phyloP scores from a whole-genome alignment of 1,140 invertebrate species.

The Drosophila rufa region DNA sequence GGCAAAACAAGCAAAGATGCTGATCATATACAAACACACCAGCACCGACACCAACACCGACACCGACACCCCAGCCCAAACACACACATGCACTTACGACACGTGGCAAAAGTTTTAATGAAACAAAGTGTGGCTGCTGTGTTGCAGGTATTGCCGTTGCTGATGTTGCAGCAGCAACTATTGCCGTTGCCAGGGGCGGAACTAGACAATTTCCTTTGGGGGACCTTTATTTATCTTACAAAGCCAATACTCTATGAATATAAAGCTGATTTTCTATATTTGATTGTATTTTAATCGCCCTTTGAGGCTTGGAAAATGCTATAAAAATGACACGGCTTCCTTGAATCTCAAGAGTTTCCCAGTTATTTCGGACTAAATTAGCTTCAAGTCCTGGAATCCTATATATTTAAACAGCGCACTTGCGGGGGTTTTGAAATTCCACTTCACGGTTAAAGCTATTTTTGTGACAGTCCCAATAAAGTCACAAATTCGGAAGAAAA shows the following conservation, averaged over 20 bases:
- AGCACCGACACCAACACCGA: slow-evolving; percentile 9
- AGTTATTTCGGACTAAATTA: not conserved
- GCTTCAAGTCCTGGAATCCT: not conserved
- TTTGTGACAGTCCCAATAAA: slow-evolving; percentile 2
- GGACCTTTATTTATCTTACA: slow-evolving; percentile 3
- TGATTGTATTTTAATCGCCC: not conserved
- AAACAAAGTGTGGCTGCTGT: slow-evolving; percentile 68
- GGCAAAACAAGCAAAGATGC: slow-evolving; percentile 72
- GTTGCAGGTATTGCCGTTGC: slow-evolving; percentile 27
- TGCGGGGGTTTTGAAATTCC: not conserved
- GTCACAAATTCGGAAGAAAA: not conserved
- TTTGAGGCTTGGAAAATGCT: not conserved
- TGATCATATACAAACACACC: slow-evolving; percentile 58
- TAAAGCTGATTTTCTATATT: not conserved
- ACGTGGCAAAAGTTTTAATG: slow-evolving; percentile 78
- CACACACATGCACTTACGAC: slow-evolving; percentile 38
- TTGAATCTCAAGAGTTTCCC: not conserved
- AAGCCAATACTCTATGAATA: not conserved
- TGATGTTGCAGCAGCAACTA: slow-evolving; percentile 23
- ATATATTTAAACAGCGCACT: too few relatives aligned
- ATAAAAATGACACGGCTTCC: not conserved
- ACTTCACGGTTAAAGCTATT: slow-evolving; percentile 1
- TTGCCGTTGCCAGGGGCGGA: slow-evolving; percentile 7
- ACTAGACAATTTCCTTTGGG: not conserved
- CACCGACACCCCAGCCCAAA: slow-evolving; percentile 6